Percentiles rank a stretch among this genome's conserved stretches.
Conservation (phyloP, 2,888 invertebrate species). For the Euclidia mi region DNA sequence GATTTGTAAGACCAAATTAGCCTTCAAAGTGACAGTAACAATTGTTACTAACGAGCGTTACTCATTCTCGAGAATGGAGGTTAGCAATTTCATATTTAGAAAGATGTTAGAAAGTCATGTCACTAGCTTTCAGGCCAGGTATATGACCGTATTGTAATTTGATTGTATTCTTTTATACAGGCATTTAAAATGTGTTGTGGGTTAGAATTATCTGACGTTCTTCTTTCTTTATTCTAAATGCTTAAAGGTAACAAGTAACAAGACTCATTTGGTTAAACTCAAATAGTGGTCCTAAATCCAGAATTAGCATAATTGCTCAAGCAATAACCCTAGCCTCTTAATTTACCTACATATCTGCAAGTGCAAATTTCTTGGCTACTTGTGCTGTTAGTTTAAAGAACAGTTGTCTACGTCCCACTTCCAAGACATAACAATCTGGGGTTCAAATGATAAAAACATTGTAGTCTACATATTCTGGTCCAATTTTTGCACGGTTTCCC, state of each 20-base stretch:
- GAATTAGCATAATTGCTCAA: neutral
- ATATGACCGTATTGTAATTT: no score
- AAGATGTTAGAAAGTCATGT: neutral
- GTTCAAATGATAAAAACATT: constrained; percentile 30
- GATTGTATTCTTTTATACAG: no score
- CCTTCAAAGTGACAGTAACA: no score
- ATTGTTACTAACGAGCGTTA: no score
- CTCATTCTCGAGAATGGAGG: neutral
- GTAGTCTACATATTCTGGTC: constrained; percentile 16
- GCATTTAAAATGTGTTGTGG: constrained; percentile 1
- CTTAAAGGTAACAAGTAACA: no score
- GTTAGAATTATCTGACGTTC: no score
- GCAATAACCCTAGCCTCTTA: neutral
- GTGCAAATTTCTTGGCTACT: constrained; percentile 3
- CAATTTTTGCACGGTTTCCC: constrained; percentile 35
- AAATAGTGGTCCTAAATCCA: no score
- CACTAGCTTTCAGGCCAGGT: no score
- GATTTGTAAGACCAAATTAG: no score
- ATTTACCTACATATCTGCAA: constrained; percentile 4
- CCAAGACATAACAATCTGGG: constrained; percentile 12
- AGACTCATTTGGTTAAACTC: no score
- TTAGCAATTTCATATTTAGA: neutral
- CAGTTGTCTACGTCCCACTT: constrained; percentile 42
- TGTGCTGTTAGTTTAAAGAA: constrained; percentile 19
- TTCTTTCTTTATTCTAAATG: no score